A percentile compares a stretch with the other conserved stretches of the same genome.
phyloP scores from a whole-genome alignment of 2,888 invertebrate species.

The Zootermopsis nevadensis region DNA sequence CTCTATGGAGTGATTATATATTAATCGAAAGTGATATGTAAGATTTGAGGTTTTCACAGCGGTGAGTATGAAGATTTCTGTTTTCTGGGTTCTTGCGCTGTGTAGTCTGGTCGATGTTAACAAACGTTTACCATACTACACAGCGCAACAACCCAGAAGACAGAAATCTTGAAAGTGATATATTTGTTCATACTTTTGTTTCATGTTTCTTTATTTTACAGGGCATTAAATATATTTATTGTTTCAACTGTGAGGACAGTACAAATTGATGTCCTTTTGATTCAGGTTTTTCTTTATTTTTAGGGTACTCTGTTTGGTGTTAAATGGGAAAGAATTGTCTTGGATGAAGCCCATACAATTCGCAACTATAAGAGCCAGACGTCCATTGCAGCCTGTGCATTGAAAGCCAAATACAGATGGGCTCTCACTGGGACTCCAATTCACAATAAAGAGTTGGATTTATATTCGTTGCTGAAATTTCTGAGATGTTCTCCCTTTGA shows the following conservation, averaged over 20 bases:
- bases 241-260: not conserved
- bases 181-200: not conserved
- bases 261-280: not conserved
- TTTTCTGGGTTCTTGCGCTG: too few relatives aligned
- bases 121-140: too few relatives aligned
- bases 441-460: slow-evolving; percentile 90
- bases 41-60: too few relatives aligned
- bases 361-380: slow-evolving; percentile 87
- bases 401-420: slow-evolving; percentile 78
- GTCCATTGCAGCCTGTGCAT: slow-evolving; percentile 75
- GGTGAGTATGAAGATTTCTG: too few relatives aligned
- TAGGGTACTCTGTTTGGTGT: slow-evolving; percentile 73
- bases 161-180: too few relatives aligned
- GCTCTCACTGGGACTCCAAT: slow-evolving; percentile 95
- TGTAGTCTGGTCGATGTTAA: too few relatives aligned
- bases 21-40: too few relatives aligned
- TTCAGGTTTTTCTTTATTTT: not conserved
- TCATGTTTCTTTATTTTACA: not conserved
- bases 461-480: slow-evolving; percentile 85
- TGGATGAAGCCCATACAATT: slow-evolving; percentile 95
- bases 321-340: slow-evolving; percentile 85
- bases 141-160: too few relatives aligned
- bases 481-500: slow-evolving; percentile 89
- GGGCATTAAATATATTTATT: not conserved
- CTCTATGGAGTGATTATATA: too few relatives aligned